phyloP scores from a whole-genome alignment of 2,113 vertebrate genomes.

The Aspidoscelis tigris region DNA sequence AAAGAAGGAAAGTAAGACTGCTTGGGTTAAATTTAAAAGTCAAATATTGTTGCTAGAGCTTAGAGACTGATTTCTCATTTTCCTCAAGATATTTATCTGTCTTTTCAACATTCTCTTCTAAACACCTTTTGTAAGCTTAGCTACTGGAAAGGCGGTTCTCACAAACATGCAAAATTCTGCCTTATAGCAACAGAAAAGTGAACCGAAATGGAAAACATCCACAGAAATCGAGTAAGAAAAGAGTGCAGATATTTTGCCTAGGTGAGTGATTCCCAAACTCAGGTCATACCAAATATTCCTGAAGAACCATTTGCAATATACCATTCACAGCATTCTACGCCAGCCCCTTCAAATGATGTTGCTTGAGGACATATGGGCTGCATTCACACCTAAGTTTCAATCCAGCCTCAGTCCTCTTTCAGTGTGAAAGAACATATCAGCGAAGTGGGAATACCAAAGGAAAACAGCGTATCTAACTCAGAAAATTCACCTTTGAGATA shows the following conservation, averaged over 20 bases:
- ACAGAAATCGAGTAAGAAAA: background rate
- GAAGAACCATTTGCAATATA: too few relatives aligned
- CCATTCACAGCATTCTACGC: too few relatives aligned
- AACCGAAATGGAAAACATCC: background rate
- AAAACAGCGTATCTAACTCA: too few relatives aligned
- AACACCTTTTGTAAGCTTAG: background rate
- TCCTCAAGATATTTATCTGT: background rate
- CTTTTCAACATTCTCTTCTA: background rate
- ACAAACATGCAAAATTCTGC: background rate
- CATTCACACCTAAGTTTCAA: too few relatives aligned
- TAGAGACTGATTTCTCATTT: background rate
- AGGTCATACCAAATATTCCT: too few relatives aligned
- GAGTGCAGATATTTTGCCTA: background rate
- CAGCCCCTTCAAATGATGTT: too few relatives aligned
- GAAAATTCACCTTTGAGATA: too few relatives aligned
- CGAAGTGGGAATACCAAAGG: too few relatives aligned
- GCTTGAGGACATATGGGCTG: too few relatives aligned
- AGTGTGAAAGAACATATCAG: too few relatives aligned
- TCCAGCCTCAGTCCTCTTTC: too few relatives aligned
- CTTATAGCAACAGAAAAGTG: background rate
- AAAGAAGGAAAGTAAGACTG: constrained; percentile 40
- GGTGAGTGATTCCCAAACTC: background rate
- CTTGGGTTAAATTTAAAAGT: constrained; percentile 33
- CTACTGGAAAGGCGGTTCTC: too few relatives aligned
- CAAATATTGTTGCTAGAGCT: background rate